Conservation (phyloP, 2,797 vertebrate genomes). For the Glossophaga mutica region DNA sequence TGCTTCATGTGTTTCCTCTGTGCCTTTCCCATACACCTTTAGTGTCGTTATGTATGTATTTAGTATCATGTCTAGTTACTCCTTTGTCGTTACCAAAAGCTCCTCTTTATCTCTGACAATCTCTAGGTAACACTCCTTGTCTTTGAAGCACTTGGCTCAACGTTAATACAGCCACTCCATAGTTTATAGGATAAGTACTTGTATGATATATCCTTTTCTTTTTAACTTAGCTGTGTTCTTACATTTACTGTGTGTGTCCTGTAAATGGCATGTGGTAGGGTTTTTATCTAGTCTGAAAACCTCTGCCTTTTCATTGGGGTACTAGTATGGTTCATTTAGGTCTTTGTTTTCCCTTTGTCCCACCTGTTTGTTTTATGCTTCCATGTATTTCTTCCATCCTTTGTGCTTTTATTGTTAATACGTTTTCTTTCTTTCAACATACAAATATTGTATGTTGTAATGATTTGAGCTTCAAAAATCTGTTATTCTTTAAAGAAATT, state of each 20-base stretch:
- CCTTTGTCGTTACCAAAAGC: background rate
- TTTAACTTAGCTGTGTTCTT: background rate
- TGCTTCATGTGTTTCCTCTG: background rate
- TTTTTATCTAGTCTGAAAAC: conserved; percentile 10
- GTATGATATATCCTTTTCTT: background rate
- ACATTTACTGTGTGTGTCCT: background rate
- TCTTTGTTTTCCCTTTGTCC: background rate
- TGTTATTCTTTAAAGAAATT: conserved; percentile 1
- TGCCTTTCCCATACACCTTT: background rate
- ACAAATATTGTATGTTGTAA: background rate
- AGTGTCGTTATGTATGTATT: background rate
- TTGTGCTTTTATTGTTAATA: background rate
- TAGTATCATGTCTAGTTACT: background rate
- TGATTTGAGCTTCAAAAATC: background rate
- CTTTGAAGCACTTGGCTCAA: background rate
- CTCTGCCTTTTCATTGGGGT: background rate
- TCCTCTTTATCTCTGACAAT: background rate
- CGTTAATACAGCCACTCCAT: background rate
- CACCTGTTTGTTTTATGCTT: background rate
- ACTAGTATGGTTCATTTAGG: background rate
- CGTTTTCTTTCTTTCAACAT: background rate
- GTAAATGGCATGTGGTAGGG: background rate
- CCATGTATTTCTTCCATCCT: background rate
- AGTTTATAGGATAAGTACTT: background rate
- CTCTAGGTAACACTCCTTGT: background rate